Evolutionary conservation across 1,140 invertebrate species (phyloP), one percentile per base, ranked within the genome.

Genomic region (Trachymyrmex septentrionalis): DNA sequence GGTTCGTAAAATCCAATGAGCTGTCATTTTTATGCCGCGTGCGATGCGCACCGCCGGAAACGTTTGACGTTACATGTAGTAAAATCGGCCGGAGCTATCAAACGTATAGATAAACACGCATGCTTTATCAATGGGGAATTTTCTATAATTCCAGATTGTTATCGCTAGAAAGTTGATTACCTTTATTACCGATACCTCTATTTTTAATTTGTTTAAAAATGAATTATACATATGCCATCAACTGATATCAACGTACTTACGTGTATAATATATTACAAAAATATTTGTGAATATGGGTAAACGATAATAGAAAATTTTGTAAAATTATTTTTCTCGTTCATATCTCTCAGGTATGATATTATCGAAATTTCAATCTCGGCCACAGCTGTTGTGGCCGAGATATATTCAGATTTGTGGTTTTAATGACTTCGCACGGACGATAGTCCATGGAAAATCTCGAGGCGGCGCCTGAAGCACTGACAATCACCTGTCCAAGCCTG

Each of bases 401-500:
- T 69, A 66, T 44, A 55, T 81, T 81, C 78, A 57, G 50, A 30
- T 59, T 69, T 30, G 77, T 64, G 63, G 66, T 87, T 87, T 88
- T 78, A 64, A 85, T 85, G 57, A 64, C 59, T 57, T 71, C 48
- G 57, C 88, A 30, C 50, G 73, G 57, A 19, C 63, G 77, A 82
- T 78, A 50, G 88, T 78, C 88, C 88, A 88, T 90, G 89, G 89
- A 91, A 91, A 91, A 90, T 92, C 93, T 92, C 87, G 73, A 86
- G 92, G 92, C 93, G 84, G 77, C 86, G 93, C 93, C 87, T 69
- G 57, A 53, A 90, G 93, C 92, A 93, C 93, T 94, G 94, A 94
- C 94, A 94, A 93, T 95, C 94, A 94, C 93, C 94, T 94, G 94
- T 95, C 94, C 85, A 81, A 85, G 61, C 63, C 63, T 90, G 92